phyloP scores from a whole-genome alignment of 2,888 invertebrate species.

The Carterocephalus palaemon region DNA sequence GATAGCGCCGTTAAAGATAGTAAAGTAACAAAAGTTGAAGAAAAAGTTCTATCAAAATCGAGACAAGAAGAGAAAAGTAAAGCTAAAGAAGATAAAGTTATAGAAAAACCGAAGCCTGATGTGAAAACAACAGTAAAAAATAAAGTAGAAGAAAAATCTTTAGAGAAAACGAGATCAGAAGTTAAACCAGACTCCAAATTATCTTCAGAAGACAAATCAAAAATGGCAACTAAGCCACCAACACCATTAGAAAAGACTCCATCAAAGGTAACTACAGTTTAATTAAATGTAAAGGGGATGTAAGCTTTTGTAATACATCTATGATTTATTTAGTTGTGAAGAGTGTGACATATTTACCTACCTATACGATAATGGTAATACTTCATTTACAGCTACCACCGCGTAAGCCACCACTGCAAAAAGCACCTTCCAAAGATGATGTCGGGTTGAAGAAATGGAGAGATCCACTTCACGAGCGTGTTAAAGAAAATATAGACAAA shows the following conservation, averaged over 20 bases:
- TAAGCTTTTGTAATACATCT: no score
- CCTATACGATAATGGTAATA: no score
- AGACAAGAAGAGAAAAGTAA: slow-evolving; percentile 38
- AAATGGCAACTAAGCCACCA: slow-evolving; percentile 72
- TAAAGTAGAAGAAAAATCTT: slow-evolving; percentile 38
- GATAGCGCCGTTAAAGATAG: no score
- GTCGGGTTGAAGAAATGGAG: slow-evolving; percentile 72
- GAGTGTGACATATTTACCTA: no score
- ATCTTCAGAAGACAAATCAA: slow-evolving; percentile 47
- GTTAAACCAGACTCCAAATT: slow-evolving; percentile 36
- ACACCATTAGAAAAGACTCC: slow-evolving; percentile 60
- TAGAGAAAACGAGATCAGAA: slow-evolving; percentile 39
- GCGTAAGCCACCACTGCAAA: slow-evolving; percentile 67
- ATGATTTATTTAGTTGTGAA: no score
- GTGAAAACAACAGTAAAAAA: slow-evolving; percentile 31
- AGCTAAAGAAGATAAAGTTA: slow-evolving; percentile 36
- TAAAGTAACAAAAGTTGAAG: no score
- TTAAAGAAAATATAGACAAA: slow-evolving; percentile 75
- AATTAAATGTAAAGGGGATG: no score
- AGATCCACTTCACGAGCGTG: slow-evolving; percentile 71
- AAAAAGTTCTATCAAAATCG: slow-evolving; percentile 21
- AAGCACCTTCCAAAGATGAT: slow-evolving; percentile 72
- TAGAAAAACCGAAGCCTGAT: slow-evolving; percentile 40
- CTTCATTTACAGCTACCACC: slow-evolving; percentile 65
- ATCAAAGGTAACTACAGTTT: slow-evolving; percentile 52